Conservation (phyloP, 2,888 invertebrate species). For the Trachelus troglodyta region DNA sequence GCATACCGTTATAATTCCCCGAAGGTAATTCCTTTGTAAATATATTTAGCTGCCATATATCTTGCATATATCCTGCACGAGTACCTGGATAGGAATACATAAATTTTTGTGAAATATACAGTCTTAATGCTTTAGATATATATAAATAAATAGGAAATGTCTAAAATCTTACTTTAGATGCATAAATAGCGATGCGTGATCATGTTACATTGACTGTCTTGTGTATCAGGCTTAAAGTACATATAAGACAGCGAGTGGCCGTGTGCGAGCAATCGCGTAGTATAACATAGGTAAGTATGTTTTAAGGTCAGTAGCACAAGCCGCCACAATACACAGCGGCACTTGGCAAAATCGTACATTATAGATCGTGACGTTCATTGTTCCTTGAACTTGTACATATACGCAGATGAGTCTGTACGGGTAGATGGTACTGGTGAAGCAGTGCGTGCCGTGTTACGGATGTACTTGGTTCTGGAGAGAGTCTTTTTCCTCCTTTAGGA, state of each 20-base stretch:
- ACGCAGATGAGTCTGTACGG: neutral
- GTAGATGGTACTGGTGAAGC: slow-evolving; percentile 21
- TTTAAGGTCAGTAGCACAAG: slow-evolving; percentile 63
- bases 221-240: neutral
- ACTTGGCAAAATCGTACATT: slow-evolving; percentile 57
- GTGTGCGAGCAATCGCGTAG: slow-evolving; percentile 41
- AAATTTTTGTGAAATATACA: neutral
- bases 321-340: slow-evolving; percentile 37
- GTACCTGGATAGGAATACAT: neutral
- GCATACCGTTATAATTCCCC: neutral
- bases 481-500: neutral
- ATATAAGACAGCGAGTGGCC: neutral
- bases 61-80: neutral
- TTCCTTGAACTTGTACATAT: slow-evolving; percentile 60
- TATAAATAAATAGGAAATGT: neutral
- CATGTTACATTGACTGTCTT: neutral
- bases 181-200: neutral
- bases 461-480: neutral
- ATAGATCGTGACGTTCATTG: slow-evolving; percentile 59
- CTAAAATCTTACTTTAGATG: neutral
- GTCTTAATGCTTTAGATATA: neutral
- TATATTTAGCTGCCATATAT: neutral
- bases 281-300: slow-evolving; percentile 64
- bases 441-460: neutral
- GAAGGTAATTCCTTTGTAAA: neutral